Evolutionary conservation across 1,140 invertebrate species (phyloP).

Genomic region (Hylyphantes graminicola): DNA sequence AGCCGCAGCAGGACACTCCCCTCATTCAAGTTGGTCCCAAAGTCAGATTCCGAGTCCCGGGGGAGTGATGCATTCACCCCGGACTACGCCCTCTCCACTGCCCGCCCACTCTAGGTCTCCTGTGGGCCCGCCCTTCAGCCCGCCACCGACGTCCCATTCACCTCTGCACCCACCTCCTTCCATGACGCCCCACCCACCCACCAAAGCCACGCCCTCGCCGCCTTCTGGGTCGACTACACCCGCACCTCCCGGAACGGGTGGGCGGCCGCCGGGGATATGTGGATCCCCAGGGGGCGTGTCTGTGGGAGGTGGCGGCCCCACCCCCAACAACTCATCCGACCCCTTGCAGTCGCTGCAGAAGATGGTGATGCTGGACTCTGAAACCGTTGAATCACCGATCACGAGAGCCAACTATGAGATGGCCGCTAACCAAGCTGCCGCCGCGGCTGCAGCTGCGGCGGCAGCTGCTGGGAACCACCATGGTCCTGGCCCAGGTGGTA

Average conservation of each 20-base stretch:
- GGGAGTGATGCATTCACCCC: conserved; percentile 59
- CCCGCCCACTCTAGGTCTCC: conserved; percentile 60
- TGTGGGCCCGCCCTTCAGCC: conserved; percentile 49
- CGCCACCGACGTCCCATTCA: conserved; percentile 55
- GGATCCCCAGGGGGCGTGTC: conserved; percentile 7
- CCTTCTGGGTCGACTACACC: conserved; percentile 45
- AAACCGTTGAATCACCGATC: conserved; percentile 53
- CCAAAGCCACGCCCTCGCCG: conserved; percentile 58
- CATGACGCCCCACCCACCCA: conserved; percentile 45
- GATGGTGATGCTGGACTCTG: conserved; percentile 64
- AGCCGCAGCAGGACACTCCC: conserved; percentile 33
- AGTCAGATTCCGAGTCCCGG: conserved; percentile 61
- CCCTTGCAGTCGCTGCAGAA: conserved; percentile 65
- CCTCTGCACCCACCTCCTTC: conserved; percentile 61
- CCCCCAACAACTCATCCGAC: conserved; percentile 63
- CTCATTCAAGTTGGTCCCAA: conserved; percentile 61
- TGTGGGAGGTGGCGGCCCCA: background rate
- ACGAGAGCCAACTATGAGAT: conserved; percentile 60
- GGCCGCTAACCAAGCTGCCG: conserved; percentile 46
- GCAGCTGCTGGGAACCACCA: background rate
- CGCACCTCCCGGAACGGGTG: background rate
- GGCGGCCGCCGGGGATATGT: conserved; percentile 23
- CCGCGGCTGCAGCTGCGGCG: conserved; percentile 6
- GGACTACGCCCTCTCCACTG: conserved; percentile 63
- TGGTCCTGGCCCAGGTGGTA: background rate